Evolutionary conservation across 2,797 vertebrate genomes (phyloP).

Genomic region (Rhynchotus rufescens): DNA sequence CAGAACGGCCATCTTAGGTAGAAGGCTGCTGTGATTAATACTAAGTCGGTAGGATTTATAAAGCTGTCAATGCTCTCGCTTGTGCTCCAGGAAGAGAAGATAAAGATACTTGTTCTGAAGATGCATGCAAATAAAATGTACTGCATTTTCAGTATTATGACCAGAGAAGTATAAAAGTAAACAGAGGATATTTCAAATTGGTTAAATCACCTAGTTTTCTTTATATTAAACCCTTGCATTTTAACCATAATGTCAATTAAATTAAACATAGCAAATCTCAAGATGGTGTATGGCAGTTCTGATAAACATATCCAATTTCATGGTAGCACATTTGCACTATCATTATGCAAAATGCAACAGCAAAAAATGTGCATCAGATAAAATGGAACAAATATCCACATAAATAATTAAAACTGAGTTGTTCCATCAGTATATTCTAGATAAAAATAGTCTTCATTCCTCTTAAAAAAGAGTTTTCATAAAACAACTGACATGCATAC

Average conservation of each 20-base stretch:
- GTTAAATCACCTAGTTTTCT: background rate
- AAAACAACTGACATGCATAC: fast-evolving
- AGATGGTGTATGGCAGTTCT: background rate
- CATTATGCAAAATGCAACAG: background rate
- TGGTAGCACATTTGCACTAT: background rate
- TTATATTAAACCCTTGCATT: background rate
- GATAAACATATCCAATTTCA: background rate
- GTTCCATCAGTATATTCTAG: fast-evolving
- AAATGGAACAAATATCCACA: background rate
- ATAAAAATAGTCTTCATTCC: background rate
- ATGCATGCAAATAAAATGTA: background rate
- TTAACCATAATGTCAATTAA: background rate
- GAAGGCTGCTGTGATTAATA: background rate
- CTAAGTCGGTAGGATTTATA: background rate
- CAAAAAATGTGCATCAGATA: background rate
- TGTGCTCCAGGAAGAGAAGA: background rate
- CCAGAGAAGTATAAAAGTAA: background rate
- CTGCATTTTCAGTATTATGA: background rate
- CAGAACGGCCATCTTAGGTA: background rate
- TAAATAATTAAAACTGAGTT: background rate
- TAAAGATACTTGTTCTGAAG: background rate
- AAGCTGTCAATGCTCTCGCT: background rate
- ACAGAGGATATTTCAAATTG: background rate
- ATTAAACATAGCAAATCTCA: background rate
- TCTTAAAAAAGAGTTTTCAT: background rate